A percentile compares a stretch with the other conserved stretches of the same genome.
These are phyloP conservation scores for Thamnophis sirtalis DNA, from an alignment of 2,113 vertebrate species.

Conservation along the genomic window DNA sequence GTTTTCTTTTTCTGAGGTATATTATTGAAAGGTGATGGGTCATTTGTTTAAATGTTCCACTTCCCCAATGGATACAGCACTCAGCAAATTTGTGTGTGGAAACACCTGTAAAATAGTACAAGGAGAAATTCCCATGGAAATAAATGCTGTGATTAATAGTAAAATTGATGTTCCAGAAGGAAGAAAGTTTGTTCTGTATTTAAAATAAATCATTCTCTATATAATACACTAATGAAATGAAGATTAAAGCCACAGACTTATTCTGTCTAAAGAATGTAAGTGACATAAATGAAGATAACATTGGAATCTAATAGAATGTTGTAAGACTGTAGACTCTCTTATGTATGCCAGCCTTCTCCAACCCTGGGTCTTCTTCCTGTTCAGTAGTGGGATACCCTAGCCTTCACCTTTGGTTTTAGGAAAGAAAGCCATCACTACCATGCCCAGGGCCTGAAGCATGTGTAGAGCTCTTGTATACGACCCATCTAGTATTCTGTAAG, in stretches of 20 bases:
- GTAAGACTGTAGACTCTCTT: not conserved
- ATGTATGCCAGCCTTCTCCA: not conserved
- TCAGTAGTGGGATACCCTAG: not conserved
- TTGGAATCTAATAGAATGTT: not conserved
- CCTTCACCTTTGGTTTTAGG: not conserved
- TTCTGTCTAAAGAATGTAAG: conserved; percentile 3
- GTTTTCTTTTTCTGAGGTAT: not conserved
- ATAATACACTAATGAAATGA: not conserved
- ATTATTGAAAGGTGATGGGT: not conserved
- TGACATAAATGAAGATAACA: conserved; percentile 4
- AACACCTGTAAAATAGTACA: not conserved
- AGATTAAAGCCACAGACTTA: not conserved
- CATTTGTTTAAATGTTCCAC: not conserved
- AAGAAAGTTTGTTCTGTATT: not conserved
- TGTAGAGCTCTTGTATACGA: not conserved
- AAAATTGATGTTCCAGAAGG: not conserved
- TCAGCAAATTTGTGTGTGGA: not conserved
- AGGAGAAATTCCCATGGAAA: not conserved
- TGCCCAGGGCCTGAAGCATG: not conserved
- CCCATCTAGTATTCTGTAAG: not conserved
- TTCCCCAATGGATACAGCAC: not conserved
- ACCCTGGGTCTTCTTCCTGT: not conserved
- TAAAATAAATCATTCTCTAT: conserved; percentile 1
- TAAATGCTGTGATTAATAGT: not conserved
- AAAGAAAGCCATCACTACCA: not conserved